Base-by-base conservation (phyloP, 2,888 invertebrate species). In the Tromatobia lineatoria region DNA sequence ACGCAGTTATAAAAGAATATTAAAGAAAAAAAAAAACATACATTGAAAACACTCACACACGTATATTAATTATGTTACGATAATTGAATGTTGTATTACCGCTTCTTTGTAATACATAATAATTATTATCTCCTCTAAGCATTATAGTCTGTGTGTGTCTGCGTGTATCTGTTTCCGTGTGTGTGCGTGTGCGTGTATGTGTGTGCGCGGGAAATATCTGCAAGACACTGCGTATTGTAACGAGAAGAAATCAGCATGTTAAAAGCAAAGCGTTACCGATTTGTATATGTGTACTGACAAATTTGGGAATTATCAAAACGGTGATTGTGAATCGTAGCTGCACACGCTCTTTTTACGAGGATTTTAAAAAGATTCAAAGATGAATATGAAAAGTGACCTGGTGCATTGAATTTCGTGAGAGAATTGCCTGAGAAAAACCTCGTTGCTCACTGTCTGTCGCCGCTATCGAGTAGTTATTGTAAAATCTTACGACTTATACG, bases 61-160 rank as follows among this genome's bases (percentile, higher is more conserved):
- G 79, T 83, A 86, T 86, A 87, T 87, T 84, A 85, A 90, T 92
- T 92, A 91, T 89, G 90, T 92, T 92, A 92, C 88, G 86, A 91
- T 91, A 91, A 91, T 91, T 91, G 88, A 92, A 91, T 92, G 92
- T 92, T 92, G 92, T 92, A 92, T 92, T 92, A 92, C 92, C 90
- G 92, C 92, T 93, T 93, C 90, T 91, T 93, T 93, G 92, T 92
- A 91, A 92, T 91, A 89, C 88, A 89, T 89, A 87, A 86, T 85
- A 84, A 85, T 85, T 85, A 87, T 84, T 81, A 84, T 80, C 82
- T 85, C 81, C 79, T 86, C 84, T 85, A 87, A 86, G 87, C 88
- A 87, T 86, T 75, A 80, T 87, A 88, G 86, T 85, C 18, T 61
- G 88, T 88, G 85, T 87, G 61, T 47, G 80, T 73, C 77, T 82